Base-by-base conservation (phyloP, 2,888 invertebrate species). In the Ormyrus pomaceus region DNA sequence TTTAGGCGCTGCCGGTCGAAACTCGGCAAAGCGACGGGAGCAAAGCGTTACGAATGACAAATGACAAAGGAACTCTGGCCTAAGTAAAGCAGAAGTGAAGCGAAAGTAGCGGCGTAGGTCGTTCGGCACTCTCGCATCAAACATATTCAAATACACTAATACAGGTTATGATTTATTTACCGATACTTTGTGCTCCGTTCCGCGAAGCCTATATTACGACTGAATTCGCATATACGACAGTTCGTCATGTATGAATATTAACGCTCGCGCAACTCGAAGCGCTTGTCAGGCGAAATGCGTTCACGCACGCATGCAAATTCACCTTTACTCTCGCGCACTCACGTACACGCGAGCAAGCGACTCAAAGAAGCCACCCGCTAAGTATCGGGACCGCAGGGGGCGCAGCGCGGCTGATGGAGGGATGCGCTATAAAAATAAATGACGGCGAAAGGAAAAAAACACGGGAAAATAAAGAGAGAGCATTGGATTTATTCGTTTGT, bases 61-160 rank as follows among this genome's bases (percentile, higher is more conserved):
- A 61, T 48, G 10, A 8, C 58, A 65, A 61, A 56, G 59, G 19
- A 59, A 53, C 66, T 53, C 66, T 5, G 59, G 34, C 19, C 59
- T 19, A 19, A 59, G 61, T 72, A 53, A 66, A 46, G 53, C 13
- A 56, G 55, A 13, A 48, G 70, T 71, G 48, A 51, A 13, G 59
- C 7, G 65, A 59, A 70, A 70, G 75, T 70, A 51, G 46, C 19
- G n/a, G 50, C 56, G 7, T 6, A 46, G 8, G 46, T 11, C 69
- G 51, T 55, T n/a, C 51, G 3, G 48, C 55, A 55, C 76, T 72
- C 75, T 77, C 80, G 84, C 83, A 85, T 86, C 87, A 86, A 88
- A 88, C 86, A 84, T 86, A 87, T 88, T 88, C 87, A 88, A 87
- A 88, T 88, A 85, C 83, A 85, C 87, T 86, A 88, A 87, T 86